These are phyloP conservation scores for Pollenia amentaria DNA, from an alignment of 2,888 invertebrate genomes.

Conservation along the genomic window DNA sequence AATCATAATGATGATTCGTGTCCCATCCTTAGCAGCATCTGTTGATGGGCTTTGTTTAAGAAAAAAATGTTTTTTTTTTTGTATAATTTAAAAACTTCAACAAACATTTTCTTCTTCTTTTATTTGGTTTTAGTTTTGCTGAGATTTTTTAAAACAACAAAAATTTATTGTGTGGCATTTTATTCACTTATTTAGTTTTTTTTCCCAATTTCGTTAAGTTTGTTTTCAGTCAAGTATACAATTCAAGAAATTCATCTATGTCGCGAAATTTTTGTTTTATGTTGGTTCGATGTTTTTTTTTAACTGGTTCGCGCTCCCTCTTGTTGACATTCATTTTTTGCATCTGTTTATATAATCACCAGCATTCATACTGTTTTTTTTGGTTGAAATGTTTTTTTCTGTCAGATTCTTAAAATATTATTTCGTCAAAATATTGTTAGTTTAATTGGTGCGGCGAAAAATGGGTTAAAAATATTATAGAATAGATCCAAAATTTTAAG, in stretches of 20 bases:
- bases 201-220: slow-evolving; percentile 10
- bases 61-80: slow-evolving; percentile 32
- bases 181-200: slow-evolving; percentile 31
- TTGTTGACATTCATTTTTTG: slow-evolving; percentile 63
- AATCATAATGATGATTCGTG: slow-evolving; percentile 49
- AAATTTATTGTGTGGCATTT: slow-evolving; percentile 60
- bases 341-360: too few species aligned
- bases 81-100: slow-evolving; percentile 52
- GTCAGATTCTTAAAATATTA: too few species aligned
- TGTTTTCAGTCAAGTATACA: slow-evolving; percentile 54
- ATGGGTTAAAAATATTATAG: too few species aligned
- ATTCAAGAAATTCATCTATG: slow-evolving; percentile 70
- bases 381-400: too few species aligned
- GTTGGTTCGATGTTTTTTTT: slow-evolving; percentile 24
- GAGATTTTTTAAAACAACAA: slow-evolving; percentile 41
- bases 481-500: too few species aligned
- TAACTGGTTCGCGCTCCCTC: slow-evolving; percentile 48
- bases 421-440: too few species aligned
- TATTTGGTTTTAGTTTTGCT: slow-evolving; percentile 37
- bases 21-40: slow-evolving; percentile 67
- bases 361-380: too few species aligned
- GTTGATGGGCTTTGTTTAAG: slow-evolving; percentile 43
- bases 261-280: slow-evolving; percentile 67
- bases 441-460: too few species aligned
- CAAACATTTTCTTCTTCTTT: slow-evolving; percentile 46